Evolutionary conservation across 2,797 vertebrate genomes (phyloP).

Genomic region (Cyclopterus lumpus): DNA sequence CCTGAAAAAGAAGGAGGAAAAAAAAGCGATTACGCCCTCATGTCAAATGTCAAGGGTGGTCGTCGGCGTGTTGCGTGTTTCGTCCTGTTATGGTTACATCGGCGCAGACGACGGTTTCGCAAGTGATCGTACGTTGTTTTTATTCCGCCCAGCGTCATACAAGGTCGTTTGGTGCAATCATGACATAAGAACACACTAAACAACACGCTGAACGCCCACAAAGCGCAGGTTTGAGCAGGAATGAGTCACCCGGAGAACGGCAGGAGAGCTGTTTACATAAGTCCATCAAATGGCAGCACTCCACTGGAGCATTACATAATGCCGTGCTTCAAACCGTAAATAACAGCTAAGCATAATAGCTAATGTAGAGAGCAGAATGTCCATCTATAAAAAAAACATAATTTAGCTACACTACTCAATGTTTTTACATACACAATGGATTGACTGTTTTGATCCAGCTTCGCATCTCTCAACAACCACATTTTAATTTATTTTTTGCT

Average conservation of each 20-base stretch:
- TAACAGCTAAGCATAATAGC: slow-evolving; percentile 43
- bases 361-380: slow-evolving; percentile 1
- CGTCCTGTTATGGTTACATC: slow-evolving; percentile 4
- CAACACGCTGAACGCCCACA: slow-evolving; percentile 57
- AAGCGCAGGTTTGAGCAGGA: slow-evolving; percentile 57
- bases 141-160: background rate
- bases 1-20: no score
- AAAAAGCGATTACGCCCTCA: slow-evolving; percentile 42
- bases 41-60: slow-evolving; percentile 37
- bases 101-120: background rate
- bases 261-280: slow-evolving; percentile 73
- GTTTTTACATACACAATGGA: background rate
- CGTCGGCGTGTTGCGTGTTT: background rate
- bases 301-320: slow-evolving; percentile 62
- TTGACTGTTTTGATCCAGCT: background rate
- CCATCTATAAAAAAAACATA: background rate
- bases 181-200: slow-evolving; percentile 52
- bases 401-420: background rate
- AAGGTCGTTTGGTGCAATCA: slow-evolving; percentile 37
- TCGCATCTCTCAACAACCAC: background rate
- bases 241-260: slow-evolving; percentile 66
- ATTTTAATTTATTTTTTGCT: background rate
- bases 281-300: slow-evolving; percentile 52
- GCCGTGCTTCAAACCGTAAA: slow-evolving; percentile 46
- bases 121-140: slow-evolving; percentile 11